Percentiles rank a stretch among this genome's conserved stretches.
Conservation (phyloP, 2,888 invertebrate species). For the Drosophila silvestris region DNA sequence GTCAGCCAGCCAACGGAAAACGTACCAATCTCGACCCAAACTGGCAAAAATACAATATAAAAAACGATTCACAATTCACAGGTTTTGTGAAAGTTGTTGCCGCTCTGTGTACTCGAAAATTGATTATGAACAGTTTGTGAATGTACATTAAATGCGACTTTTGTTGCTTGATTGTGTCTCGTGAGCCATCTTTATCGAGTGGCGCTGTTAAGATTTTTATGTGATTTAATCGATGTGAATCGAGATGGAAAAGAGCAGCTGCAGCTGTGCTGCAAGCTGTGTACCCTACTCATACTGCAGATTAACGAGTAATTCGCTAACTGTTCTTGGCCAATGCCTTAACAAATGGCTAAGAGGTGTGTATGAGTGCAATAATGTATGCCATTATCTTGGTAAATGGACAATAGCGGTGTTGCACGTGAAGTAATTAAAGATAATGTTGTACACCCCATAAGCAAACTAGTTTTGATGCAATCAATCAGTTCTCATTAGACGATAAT, state of each 20-base stretch:
- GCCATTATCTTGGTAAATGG: background rate
- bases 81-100: constrained; percentile 70
- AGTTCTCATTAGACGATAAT: background rate
- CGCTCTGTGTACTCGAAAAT: constrained; percentile 60
- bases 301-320: constrained; percentile 5
- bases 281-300: background rate
- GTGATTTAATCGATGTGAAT: constrained; percentile 44
- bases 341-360: constrained; percentile 5
- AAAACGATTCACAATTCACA: constrained; percentile 38
- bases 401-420: background rate
- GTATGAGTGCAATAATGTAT: background rate
- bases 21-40: constrained; percentile 32
- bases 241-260: constrained; percentile 16
- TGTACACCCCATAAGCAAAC: constrained; percentile 1
- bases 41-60: constrained; percentile 11
- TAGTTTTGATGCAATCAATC: background rate
- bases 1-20: constrained; percentile 36
- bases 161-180: constrained; percentile 19
- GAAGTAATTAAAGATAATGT: background rate
- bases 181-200: constrained; percentile 27
- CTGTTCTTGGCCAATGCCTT: constrained; percentile 17
- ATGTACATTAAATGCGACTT: constrained; percentile 39
- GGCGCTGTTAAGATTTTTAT: constrained; percentile 32
- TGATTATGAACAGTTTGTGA: constrained; percentile 73
- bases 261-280: constrained; percentile 2